Base-by-base conservation (phyloP, 2,797 vertebrate species). In the Masticophis lateralis region DNA sequence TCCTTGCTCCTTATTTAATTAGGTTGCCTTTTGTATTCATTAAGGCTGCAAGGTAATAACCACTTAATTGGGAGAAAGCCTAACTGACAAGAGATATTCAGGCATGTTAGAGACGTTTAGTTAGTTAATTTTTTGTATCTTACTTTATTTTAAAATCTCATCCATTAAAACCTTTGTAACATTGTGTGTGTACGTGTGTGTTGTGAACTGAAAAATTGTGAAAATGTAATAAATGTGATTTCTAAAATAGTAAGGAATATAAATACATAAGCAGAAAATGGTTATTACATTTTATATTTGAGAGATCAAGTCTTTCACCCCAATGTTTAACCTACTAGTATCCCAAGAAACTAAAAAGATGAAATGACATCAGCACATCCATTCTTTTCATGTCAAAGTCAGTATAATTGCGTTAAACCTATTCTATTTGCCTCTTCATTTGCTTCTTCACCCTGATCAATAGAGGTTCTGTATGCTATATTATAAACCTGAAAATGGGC, bases 401-500 rank as follows among this genome's bases (percentile, higher is more conserved):
- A 60, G 59, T 88, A 88, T 14, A 74, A 51, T 60, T 93, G 56
- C 56, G 88, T 93, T 61, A 91, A 83, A 61, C 22, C n/a, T 51
- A 88, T 61, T 91, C 56, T 79, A 56, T 83, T 57, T 83, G 63
- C 86, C 66, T 83, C 90, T 91, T 88, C 92, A 91, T 93, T 93
- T 91, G 86, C 69, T 83, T 93, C 86, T 47, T n/a, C 88, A 47
- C 7, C 56, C 89, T 88, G 86, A 93, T 93, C 92, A 91, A 93
- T 89, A 83, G 43, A 61, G 61, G 47, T 91, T 88, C 86, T 93
- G 66, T 91, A 93, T 88, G 37, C 56, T 91, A 88, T 63, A 83
- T 93, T 88, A 88, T 91, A 69, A 93, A 88, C 66, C 57, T 93
- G 92, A 91, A 93, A 93, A 91, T 93, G 92, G 90, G 43, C 92